Conservation (phyloP, 1,140 invertebrate genomes). For the Acyrthosiphon pisum region DNA sequence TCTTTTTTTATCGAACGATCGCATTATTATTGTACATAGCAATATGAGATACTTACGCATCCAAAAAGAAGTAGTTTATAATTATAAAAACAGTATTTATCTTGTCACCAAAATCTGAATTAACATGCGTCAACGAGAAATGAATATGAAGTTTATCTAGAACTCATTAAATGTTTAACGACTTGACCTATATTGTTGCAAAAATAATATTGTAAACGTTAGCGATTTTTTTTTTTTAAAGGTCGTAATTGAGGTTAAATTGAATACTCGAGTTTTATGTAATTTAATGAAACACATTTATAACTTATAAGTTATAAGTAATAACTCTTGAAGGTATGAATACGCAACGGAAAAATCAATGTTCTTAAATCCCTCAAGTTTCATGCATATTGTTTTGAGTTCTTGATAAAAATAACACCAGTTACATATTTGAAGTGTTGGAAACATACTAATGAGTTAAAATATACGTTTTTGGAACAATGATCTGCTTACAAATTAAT, state of each 20-base stretch:
- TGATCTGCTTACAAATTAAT: background rate
- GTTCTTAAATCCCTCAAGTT: background rate
- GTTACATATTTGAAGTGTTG: background rate
- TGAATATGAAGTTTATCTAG: background rate
- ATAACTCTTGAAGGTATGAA: background rate
- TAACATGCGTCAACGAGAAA: background rate
- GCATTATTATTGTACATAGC: background rate
- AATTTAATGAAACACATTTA: background rate
- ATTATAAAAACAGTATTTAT: background rate
- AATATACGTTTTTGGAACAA: background rate
- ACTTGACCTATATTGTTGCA: background rate
- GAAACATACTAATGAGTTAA: background rate
- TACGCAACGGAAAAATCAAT: background rate
- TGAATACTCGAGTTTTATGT: background rate
- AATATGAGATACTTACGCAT: background rate
- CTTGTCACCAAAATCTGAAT: background rate
- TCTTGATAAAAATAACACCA: background rate
- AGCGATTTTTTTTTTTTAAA: background rate
- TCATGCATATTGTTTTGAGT: background rate
- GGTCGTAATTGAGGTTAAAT: background rate
- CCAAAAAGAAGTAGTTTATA: background rate
- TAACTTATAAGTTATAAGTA: background rate
- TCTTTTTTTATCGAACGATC: background rate
- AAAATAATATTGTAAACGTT: background rate
- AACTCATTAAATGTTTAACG: background rate